Evolutionary conservation across 2,888 invertebrate genomes (phyloP).

Genomic region (Drosophila demipolita): DNA sequence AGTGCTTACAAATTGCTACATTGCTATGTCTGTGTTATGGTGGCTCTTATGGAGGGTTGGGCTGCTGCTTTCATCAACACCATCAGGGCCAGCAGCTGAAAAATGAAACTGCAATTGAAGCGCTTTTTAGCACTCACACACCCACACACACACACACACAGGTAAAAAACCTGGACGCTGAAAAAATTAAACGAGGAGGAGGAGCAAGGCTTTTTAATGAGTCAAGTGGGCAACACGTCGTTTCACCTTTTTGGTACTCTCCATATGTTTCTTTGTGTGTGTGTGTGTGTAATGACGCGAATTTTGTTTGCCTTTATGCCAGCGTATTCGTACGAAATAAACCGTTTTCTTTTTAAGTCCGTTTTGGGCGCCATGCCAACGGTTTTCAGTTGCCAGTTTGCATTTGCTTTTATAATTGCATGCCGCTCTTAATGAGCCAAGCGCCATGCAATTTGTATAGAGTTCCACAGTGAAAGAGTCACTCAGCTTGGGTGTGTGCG

Average conservation of each 20-base stretch:
- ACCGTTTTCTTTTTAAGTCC: slow-evolving; percentile 76
- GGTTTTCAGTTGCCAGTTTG: slow-evolving; percentile 53
- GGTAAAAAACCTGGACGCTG: slow-evolving; percentile 22
- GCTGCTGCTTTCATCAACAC: slow-evolving; percentile 70
- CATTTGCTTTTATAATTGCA: slow-evolving; percentile 79
- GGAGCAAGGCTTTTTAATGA: slow-evolving; percentile 69
- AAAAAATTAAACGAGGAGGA: slow-evolving; percentile 19
- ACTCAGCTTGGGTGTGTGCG: slow-evolving; percentile 12
- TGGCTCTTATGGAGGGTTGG: background rate
- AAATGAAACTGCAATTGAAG: slow-evolving; percentile 80
- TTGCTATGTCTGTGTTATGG: slow-evolving; percentile 60
- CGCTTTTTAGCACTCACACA: slow-evolving; percentile 59
- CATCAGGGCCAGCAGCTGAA: slow-evolving; percentile 55
- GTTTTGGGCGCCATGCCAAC: slow-evolving; percentile 45
- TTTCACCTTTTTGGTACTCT: slow-evolving; percentile 6
- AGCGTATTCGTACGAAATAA: slow-evolving; percentile 75
- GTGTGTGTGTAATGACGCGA: slow-evolving; percentile 74
- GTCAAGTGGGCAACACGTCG: slow-evolving; percentile 79
- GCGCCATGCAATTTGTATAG: slow-evolving; percentile 71
- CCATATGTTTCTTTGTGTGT: background rate
- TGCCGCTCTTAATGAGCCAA: slow-evolving; percentile 72
- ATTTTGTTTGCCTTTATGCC: slow-evolving; percentile 66
- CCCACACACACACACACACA: slow-evolving; percentile 24
- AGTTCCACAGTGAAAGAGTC: slow-evolving; percentile 16
- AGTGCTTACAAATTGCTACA: slow-evolving; percentile 81